These are phyloP conservation scores for Cheirogaleus major DNA, from an alignment of 2,797 vertebrate genomes.

Conservation along the genomic window DNA sequence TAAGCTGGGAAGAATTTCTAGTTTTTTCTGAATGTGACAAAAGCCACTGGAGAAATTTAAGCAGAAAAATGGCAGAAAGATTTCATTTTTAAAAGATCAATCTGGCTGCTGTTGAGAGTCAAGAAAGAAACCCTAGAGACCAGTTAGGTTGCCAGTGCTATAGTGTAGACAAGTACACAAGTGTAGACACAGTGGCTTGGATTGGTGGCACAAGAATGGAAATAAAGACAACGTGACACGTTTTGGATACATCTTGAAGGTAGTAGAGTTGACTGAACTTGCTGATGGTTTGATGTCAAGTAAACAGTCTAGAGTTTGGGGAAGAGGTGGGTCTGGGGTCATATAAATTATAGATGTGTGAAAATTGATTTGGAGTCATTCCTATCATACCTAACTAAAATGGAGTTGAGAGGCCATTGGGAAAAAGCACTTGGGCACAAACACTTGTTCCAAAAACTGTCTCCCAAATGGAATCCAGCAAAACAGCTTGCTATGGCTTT, in stretches of 20 bases:
- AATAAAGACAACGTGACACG: not conserved
- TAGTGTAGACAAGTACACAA: not conserved
- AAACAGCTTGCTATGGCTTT: not conserved
- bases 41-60: not conserved
- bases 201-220: not conserved
- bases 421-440: not conserved
- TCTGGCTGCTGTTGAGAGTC: not conserved
- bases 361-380: not conserved
- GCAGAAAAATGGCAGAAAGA: not conserved
- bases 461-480: not conserved
- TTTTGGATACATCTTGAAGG: not conserved
- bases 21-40: not conserved
- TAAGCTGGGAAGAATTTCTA: not conserved
- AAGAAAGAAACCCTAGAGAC: not conserved
- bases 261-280: not conserved
- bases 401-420: not conserved
- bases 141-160: not conserved
- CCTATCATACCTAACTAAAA: not conserved
- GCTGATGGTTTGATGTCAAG: not conserved
- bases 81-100: not conserved
- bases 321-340: not conserved
- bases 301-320: not conserved
- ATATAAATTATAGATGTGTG: not conserved
- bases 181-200: not conserved
- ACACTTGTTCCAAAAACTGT: not conserved